Percentiles rank a stretch among this genome's conserved stretches.
Evolutionary conservation across 2,797 vertebrate species (phyloP).

Genomic region (Psittacula derbiana): DNA sequence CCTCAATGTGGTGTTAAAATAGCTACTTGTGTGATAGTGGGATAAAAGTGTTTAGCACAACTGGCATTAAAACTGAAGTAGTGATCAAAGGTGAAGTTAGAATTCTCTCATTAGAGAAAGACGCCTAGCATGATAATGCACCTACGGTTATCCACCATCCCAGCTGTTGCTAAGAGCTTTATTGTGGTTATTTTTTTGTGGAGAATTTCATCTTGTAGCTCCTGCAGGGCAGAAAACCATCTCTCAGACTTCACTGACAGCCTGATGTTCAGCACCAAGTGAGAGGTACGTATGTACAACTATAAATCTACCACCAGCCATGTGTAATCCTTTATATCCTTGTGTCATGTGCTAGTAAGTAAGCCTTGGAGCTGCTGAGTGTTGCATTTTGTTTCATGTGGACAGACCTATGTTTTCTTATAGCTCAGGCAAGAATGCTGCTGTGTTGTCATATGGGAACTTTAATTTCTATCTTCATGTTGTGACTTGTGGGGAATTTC

Average conservation of each 20-base stretch:
- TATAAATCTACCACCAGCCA: neutral
- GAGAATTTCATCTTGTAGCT: neutral
- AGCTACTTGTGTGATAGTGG: neutral
- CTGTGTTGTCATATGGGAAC: neutral
- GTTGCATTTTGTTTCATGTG: neutral
- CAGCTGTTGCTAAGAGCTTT: neutral
- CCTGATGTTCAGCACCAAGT: neutral
- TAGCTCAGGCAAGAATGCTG: neutral
- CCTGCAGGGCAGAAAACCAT: neutral
- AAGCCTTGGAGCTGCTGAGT: neutral
- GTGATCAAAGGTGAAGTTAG: neutral
- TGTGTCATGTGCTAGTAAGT: neutral
- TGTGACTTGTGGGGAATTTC: neutral
- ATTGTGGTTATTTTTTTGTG: neutral
- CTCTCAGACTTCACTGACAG: neutral
- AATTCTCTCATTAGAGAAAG: neutral
- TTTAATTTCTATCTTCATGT: neutral
- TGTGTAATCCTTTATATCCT: neutral
- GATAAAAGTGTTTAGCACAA: neutral
- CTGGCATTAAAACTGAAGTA: neutral
- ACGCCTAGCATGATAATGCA: neutral
- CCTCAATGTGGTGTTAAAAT: neutral
- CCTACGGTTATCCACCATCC: neutral
- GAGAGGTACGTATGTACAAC: neutral
- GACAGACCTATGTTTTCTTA: neutral